These are phyloP conservation scores for Amazona guildingii DNA, from an alignment of 2,113 vertebrate species.

Conservation along the genomic window DNA sequence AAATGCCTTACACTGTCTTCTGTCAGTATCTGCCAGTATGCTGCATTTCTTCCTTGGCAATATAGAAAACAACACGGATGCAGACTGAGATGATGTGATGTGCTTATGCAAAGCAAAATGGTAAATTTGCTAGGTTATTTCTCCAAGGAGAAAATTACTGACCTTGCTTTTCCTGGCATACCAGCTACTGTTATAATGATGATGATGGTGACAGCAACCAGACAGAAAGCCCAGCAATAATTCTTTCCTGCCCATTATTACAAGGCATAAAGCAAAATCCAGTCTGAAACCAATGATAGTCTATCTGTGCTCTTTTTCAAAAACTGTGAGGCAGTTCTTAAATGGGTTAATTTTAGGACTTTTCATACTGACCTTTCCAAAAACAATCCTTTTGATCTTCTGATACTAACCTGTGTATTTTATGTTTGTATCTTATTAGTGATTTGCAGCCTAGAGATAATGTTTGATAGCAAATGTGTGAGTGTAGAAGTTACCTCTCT, in stretches of 20 bases:
- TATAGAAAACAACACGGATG: not conserved
- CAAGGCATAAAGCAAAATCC: conserved; percentile 34
- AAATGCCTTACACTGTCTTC: not conserved
- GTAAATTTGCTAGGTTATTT: conserved; percentile 35
- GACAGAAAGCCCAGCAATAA: conserved; percentile 45
- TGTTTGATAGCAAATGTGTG: not conserved
- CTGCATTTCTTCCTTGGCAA: not conserved
- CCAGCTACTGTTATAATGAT: conserved; percentile 1
- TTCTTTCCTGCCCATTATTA: conserved; percentile 59
- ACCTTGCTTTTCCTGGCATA: conserved; percentile 61
- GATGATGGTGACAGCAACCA: conserved; percentile 46
- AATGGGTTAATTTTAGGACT: not conserved
- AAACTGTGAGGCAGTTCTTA: not conserved
- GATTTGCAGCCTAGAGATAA: conserved; percentile 1
- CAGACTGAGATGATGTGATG: not conserved
- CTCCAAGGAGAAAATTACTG: conserved; percentile 41
- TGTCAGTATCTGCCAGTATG: not conserved
- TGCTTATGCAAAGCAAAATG: conserved; percentile 19
- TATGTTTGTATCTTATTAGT: not conserved
- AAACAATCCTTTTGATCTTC: not conserved
- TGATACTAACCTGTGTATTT: not conserved
- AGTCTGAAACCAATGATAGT: not conserved
- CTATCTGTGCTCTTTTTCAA: not conserved
- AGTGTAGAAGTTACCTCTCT: not conserved
- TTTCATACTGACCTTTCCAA: not conserved